Base-by-base conservation (phyloP, 2,797 vertebrate genomes). In the Neosalanx taihuensis region DNA sequence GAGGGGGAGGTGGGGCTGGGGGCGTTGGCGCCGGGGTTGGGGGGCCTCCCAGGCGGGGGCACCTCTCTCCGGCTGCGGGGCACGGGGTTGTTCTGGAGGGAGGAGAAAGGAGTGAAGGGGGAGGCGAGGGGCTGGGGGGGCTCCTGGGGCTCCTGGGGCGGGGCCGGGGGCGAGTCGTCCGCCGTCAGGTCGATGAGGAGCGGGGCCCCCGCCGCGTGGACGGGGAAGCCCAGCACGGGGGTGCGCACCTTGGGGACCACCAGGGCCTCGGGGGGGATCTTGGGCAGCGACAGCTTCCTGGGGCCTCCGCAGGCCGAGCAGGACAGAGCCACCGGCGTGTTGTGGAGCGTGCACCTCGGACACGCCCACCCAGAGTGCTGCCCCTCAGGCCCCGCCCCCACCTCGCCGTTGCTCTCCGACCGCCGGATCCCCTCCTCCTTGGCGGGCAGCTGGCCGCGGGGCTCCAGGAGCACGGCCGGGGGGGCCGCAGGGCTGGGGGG, bases 1-100 rank as follows among this genome's bases (percentile, higher is more conserved):
- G 92, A 82, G 1, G 92, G 89, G 0, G 91, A 90, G 4, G 91
- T 91, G 58, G 84, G 83, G 75, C 92, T 0, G 53, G 93, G 74
- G 69, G 89, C 91, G 71, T 76, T 86, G 29, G 83, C 72, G 63
- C 84, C 86, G 80, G 93, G 77, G 90, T 89, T 93, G 83, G 95
- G 1, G 74, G 93, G 86, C 23, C 91, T 84, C 0, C 90, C 92
- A 0, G 92, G 81, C 7, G 94, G 94, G 3, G 96, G 97, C 1
- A 99, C 97, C 82, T 99, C 97, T 41, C 97, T 89, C 31, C 97
- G 93, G 85, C 96, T 98, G n/a, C 96, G 94, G 7, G 97, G 97
- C 67, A 99, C 95, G 0, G 97, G 97, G 76, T 98, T 96, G 87
- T 98, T 99, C 86, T 99, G 97, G 31, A 97, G 93, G 0, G 95